These are phyloP conservation scores for Actinostola sp. DNA, from an alignment of 92 coral and sea anemone species.

Conservation along the genomic window DNA sequence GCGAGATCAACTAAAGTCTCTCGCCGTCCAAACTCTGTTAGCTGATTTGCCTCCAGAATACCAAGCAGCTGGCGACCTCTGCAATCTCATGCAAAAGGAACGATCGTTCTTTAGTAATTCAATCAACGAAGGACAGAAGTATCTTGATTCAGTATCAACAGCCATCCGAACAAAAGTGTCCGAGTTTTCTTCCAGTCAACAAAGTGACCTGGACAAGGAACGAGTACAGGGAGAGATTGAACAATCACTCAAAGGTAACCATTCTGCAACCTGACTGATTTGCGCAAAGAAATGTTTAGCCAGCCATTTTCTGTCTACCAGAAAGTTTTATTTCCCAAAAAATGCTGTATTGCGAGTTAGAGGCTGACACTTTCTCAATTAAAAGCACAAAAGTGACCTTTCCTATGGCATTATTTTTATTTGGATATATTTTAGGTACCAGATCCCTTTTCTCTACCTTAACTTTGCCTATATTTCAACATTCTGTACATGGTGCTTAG, in stretches of 20 bases:
- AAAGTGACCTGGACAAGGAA: conserved; percentile 43
- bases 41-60: conserved; percentile 36
- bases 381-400: too few relatives aligned
- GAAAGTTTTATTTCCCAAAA: too few relatives aligned
- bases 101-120: conserved; percentile 44
- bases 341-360: too few relatives aligned
- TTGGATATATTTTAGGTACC: too few relatives aligned
- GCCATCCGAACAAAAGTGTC: conserved; percentile 33
- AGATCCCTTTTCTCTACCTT: too few relatives aligned
- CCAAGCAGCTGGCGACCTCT: conserved; percentile 45
- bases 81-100: conserved; percentile 39
- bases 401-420: too few relatives aligned
- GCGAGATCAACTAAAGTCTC: conserved; percentile 17
- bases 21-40: conserved; percentile 12
- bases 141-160: conserved; percentile 26
- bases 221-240: conserved; percentile 40
- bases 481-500: too few relatives aligned
- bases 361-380: too few relatives aligned
- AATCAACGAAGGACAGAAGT: conserved; percentile 31
- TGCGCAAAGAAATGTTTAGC: too few relatives aligned
- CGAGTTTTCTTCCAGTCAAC: conserved; percentile 25
- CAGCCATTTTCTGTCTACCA: too few relatives aligned
- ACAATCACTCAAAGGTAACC: conserved; percentile 34
- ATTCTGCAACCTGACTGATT: too few relatives aligned
- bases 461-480: too few relatives aligned